Evolutionary conservation across 1,140 invertebrate species (phyloP).

Genomic region (Macrosteles quadrilineatus): DNA sequence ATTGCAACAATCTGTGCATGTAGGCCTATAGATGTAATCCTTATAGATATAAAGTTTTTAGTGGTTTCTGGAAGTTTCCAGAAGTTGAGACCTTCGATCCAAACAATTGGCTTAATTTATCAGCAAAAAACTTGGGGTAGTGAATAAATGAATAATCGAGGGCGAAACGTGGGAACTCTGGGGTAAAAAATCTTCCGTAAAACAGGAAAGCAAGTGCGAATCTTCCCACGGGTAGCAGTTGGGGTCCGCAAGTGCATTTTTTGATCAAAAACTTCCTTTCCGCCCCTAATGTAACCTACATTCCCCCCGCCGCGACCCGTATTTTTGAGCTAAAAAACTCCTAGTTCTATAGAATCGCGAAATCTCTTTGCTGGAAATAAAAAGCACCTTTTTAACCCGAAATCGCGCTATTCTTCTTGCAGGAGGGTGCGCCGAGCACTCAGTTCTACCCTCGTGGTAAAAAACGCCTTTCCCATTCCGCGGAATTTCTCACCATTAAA

Average conservation of each 20-base stretch:
- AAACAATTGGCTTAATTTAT: too few relatives aligned
- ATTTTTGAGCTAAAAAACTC: constrained; percentile 31
- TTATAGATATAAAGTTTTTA: too few relatives aligned
- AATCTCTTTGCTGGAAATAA: constrained; percentile 24
- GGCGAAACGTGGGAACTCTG: neutral
- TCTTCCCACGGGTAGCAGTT: constrained; percentile 24
- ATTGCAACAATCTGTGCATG: too few relatives aligned
- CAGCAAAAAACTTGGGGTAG: constrained; percentile 6
- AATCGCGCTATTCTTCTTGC: constrained; percentile 17
- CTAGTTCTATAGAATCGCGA: constrained; percentile 1
- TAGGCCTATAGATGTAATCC: too few relatives aligned
- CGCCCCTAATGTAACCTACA: constrained; percentile 31
- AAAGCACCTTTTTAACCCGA: constrained; percentile 29
- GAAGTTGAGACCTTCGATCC: too few relatives aligned
- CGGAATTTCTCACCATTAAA: constrained; percentile 29
- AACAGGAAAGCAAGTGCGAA: constrained; percentile 28
- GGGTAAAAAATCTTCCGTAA: constrained; percentile 27
- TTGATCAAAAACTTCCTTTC: constrained; percentile 33
- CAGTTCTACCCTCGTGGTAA: constrained; percentile 13
- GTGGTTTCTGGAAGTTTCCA: too few relatives aligned
- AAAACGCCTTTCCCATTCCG: constrained; percentile 30
- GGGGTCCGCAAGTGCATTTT: constrained; percentile 22
- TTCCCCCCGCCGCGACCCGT: constrained; percentile 17
- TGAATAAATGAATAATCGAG: constrained; percentile 14
- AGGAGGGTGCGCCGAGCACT: neutral